Base-by-base conservation (phyloP, 1,140 invertebrate species). In the Dendrolimus kikuchii region DNA sequence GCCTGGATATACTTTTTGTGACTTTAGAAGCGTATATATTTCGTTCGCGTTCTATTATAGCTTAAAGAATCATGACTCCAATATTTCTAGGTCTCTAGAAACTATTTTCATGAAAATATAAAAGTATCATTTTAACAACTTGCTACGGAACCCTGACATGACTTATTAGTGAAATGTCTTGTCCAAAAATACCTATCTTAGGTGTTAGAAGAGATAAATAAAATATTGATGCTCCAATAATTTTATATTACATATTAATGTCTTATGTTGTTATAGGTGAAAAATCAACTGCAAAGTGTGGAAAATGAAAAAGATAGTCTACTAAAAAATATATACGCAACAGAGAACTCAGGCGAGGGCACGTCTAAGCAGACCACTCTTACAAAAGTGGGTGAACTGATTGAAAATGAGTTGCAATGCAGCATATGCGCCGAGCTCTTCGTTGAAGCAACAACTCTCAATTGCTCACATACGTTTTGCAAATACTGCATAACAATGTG, bases 381-480 rank as follows among this genome's bases (percentile, higher is more conserved):
- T 5, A 77, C 84, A 3, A 89, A 90, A 64, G 89, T 94, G 40
- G 88, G 81, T 36, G 78, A 90, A 53, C 88, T 93, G n/a, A 90
- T 95, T 88, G 93, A 95, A 60, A 91, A 89, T 51, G 93, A 95
- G 70, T 77, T 95, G 9, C 91, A 92, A 52, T 96, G 94, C 71
- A 90, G 90, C 51, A 92, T 96, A 57, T 96, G 94, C 71, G 91
- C 90, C 48, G 94, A 95, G 83, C 77, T 95, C 1, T 93, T 95
- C 77, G 86, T 95, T 0, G 86, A 85, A 40, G 91, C 94, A 0
- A 91, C 90, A 7, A 92, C 92, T 0, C 74, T 95, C 5, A 92
- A 91, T 69, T 96, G 95, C 74, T 91, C 91, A 0, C 95, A 96
- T 62, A 92, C 92, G 2, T 95, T 94, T 69, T 96, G 95, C 72